Percentiles rank a stretch among this genome's conserved stretches.
Evolutionary conservation across 2,888 invertebrate genomes (phyloP).

Genomic region (Sipunculus nudus): DNA sequence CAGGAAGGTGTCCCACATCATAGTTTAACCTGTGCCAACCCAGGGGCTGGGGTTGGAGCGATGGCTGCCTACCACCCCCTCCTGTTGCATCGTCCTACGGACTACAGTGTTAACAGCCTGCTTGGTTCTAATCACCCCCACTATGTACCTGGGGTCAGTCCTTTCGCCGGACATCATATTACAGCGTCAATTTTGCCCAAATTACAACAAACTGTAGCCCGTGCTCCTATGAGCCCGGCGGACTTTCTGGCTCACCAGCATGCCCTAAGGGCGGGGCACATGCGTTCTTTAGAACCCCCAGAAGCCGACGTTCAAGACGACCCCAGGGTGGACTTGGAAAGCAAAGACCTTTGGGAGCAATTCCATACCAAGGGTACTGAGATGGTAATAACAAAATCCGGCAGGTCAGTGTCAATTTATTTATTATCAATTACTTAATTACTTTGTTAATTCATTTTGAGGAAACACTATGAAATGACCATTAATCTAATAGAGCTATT

Average conservation of each 20-base stretch:
- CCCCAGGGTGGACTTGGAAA: conserved; percentile 87
- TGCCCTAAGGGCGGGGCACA: too few species aligned
- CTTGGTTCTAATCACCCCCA: too few species aligned
- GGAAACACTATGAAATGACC: too few species aligned
- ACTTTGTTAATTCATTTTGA: too few species aligned
- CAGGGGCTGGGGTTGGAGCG: conserved; percentile 5
- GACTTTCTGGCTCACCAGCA: too few species aligned
- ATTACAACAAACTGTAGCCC: conserved; percentile 25
- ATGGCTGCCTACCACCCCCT: conserved; percentile 17
- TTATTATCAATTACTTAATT: too few species aligned
- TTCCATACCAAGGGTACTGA: conserved; percentile 68
- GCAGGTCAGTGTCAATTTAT: conserved; percentile 61
- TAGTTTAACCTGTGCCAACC: neutral
- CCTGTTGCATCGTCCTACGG: conserved; percentile 19
- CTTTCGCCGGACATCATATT: too few species aligned
- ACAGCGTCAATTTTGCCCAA: conserved; percentile 32
- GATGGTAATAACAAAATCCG: conserved; percentile 70
- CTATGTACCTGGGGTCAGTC: too few species aligned
- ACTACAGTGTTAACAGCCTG: conserved; percentile 27
- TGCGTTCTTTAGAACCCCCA: conserved; percentile 83
- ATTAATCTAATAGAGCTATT: too few species aligned
- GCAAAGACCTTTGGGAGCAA: conserved; percentile 66
- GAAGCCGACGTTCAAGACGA: conserved; percentile 93
- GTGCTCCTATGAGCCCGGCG: conserved; percentile 1
- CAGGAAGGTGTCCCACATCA: too few species aligned